phyloP scores from a whole-genome alignment of 2,888 invertebrate species.

The Hypercompe scribonia region DNA sequence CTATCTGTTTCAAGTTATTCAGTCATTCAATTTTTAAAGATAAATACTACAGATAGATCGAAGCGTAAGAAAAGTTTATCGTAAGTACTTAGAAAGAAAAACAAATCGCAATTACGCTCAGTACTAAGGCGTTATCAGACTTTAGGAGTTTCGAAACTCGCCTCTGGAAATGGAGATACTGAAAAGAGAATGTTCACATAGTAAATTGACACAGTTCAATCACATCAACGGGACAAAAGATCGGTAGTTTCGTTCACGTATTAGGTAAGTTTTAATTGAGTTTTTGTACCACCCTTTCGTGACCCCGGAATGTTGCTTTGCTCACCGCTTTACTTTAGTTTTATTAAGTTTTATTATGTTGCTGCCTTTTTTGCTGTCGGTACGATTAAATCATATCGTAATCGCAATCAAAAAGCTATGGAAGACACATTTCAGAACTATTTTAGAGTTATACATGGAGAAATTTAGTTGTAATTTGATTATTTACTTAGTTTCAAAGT shows the following conservation, averaged over 20 bases:
- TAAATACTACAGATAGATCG: conserved; percentile 15
- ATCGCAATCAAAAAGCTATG: neutral
- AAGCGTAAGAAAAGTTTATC: conserved; percentile 19
- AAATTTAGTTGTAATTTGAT: conserved; percentile 17
- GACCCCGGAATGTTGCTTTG: conserved; percentile 50
- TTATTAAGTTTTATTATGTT: conserved; percentile 46
- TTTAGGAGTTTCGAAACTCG: conserved; percentile 42
- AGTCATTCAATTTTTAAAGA: conserved; percentile 21
- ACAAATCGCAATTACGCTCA: conserved; percentile 43
- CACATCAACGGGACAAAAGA: conserved; percentile 53
- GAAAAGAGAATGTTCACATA: conserved; percentile 30
- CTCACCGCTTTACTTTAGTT: conserved; percentile 44
- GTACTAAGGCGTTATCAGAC: conserved; percentile 34
- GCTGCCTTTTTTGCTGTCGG: conserved; percentile 31
- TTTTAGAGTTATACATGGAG: neutral
- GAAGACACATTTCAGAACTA: neutral
- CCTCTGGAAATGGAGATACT: conserved; percentile 35
- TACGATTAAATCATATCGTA: neutral
- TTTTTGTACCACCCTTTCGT: conserved; percentile 67
- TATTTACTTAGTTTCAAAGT: conserved; percentile 9
- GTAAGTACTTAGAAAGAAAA: conserved; percentile 32
- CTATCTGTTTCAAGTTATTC: conserved; percentile 1
- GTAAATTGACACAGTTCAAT: conserved; percentile 50
- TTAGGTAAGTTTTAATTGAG: conserved; percentile 77
- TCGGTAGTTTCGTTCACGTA: conserved; percentile 53